A percentile compares a stretch with the other conserved stretches of the same genome.
phyloP scores from a whole-genome alignment of 2,888 invertebrate genomes.

The Amblyteles armatorius region DNA sequence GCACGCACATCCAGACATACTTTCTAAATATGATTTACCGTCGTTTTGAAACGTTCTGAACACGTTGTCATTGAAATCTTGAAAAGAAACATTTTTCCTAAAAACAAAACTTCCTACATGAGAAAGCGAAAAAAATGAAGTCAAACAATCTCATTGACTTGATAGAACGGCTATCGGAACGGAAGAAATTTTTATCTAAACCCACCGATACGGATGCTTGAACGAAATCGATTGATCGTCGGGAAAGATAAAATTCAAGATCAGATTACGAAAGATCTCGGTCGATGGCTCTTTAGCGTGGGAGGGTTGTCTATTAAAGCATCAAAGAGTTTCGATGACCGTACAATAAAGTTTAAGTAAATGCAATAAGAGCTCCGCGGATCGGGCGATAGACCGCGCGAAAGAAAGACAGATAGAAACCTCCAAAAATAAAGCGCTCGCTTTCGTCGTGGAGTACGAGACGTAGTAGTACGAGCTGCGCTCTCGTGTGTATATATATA shows the following conservation, averaged over 20 bases:
- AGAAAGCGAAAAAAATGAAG: not conserved
- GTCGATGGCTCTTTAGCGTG: not conserved
- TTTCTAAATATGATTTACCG: too few species aligned
- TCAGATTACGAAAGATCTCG: not conserved
- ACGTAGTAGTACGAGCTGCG: not conserved
- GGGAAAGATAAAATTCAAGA: not conserved
- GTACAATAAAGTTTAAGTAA: not conserved
- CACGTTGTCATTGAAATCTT: not conserved
- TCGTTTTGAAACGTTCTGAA: not conserved
- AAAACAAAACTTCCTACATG: not conserved
- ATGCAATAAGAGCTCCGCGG: conserved; percentile 2
- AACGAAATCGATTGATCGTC: not conserved
- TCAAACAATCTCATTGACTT: not conserved
- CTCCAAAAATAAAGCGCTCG: conserved; percentile 58
- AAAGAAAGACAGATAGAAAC: conserved; percentile 41
- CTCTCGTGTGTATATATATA: conserved; percentile 7
- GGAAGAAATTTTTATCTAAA: not conserved
- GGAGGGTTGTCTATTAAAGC: not conserved
- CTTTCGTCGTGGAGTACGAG: conserved; percentile 18
- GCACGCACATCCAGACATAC: too few species aligned
- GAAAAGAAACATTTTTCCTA: not conserved
- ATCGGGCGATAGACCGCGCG: conserved; percentile 14
- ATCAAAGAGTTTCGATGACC: not conserved
- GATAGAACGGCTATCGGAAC: not conserved
- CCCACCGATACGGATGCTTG: not conserved